Evolutionary conservation across 2,113 vertebrate genomes (phyloP), one percentile per base, ranked within the genome.

Genomic region (Pleuronectes platessa): DNA sequence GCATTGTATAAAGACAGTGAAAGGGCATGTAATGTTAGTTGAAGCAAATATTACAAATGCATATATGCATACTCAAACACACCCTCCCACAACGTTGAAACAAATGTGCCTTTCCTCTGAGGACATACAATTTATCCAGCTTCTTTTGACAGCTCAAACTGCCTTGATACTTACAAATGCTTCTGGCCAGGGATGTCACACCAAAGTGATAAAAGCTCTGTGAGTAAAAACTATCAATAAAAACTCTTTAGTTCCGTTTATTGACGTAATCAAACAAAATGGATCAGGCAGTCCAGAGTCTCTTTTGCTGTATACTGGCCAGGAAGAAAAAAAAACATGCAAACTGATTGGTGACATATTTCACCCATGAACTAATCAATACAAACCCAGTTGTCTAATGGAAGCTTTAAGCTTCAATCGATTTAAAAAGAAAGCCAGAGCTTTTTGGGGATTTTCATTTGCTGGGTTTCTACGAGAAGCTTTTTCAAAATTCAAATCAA

Each of bases 311-410:
- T 8, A 37, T 10, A 37, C 35, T 10, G 35, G 35, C 35, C 35
- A 37, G 35, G 35, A 31, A 6, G 31, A 0, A 2, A 10, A 54
- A 11, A 27, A 26, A 54, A 60, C n/a, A 62, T 58, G 26, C 51
- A 37, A 56, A 61, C 24, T 76, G 66, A 75, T 55, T 20, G 47
- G 47, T 21, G 49, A 58, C 24, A 67, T 40, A 55, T 49, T 51
- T 58, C 26, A 56, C 17, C 23, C 26, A 31, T 23, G 11, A 49
- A 53, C 2, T 18, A 58, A 68, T 74, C 71, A 59, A 67, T 78
- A 53, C 65, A 51, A 63, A 81, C 51, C 53, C 4, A 40, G 40
- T 47, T 20, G 3, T 63, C 58, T 77, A 24, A 81, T 61, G 47
- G 55, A 55, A 31, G 53, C 4, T 17, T 63, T 40, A 8, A 9